These are phyloP conservation scores for Forbesichthys papilliferus DNA, from an alignment of 2,113 vertebrate genomes.

Conservation along the genomic window DNA sequence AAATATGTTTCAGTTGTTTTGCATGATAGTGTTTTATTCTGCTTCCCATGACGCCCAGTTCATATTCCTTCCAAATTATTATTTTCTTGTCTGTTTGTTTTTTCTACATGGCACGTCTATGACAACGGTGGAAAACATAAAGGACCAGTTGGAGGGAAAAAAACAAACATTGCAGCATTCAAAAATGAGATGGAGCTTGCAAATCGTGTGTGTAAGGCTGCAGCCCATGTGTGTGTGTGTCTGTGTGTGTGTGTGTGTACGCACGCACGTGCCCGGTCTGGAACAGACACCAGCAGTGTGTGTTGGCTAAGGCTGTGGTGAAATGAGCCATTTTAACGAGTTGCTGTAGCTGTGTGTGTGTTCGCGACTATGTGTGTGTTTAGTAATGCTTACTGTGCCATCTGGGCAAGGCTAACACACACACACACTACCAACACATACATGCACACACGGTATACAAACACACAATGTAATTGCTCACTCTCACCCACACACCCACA, in stretches of 20 bases:
- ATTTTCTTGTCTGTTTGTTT: too few species aligned
- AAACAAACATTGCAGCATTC: background rate
- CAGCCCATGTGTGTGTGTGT: slow-evolving; percentile 19
- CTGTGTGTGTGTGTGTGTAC: slow-evolving; percentile 27
- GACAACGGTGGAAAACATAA: background rate
- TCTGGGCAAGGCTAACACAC: background rate
- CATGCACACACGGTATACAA: background rate
- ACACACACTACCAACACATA: background rate
- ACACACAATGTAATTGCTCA: background rate
- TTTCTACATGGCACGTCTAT: background rate
- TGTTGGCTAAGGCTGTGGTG: slow-evolving; percentile 58
- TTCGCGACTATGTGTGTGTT: slow-evolving; percentile 1
- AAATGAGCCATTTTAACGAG: slow-evolving; percentile 74
- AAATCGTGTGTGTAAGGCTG: slow-evolving; percentile 8
- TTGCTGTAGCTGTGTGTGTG: slow-evolving; percentile 40
- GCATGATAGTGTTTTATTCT: too few species aligned
- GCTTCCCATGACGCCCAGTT: slow-evolving; percentile 2
- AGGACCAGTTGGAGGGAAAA: background rate
- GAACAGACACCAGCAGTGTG: slow-evolving; percentile 47
- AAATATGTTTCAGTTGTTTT: background rate
- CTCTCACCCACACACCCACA: background rate
- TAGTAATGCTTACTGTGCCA: background rate
- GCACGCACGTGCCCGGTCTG: slow-evolving; percentile 1
- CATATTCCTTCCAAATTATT: background rate
- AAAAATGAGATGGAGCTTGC: background rate